These are phyloP conservation scores for Promerops cafer DNA, from an alignment of 2,113 vertebrate species.

Conservation along the genomic window DNA sequence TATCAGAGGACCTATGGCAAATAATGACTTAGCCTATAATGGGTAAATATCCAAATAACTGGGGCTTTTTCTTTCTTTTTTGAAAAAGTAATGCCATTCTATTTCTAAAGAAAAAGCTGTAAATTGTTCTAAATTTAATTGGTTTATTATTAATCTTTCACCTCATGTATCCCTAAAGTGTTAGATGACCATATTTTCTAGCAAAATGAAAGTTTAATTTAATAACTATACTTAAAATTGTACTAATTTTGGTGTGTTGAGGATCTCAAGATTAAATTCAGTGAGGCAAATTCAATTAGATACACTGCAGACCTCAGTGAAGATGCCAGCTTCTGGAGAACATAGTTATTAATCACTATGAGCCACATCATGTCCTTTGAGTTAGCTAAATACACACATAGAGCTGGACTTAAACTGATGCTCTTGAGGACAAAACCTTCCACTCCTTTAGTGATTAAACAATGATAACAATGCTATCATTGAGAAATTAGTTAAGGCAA, in stretches of 20 bases:
- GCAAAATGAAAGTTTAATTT: conserved; percentile 21
- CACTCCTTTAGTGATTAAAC: not conserved
- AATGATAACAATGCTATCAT: not conserved
- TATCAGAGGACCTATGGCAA: not conserved
- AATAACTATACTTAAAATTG: conserved; percentile 26
- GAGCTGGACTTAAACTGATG: not conserved
- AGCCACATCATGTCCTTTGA: conserved; percentile 1
- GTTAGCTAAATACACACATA: conserved; percentile 4
- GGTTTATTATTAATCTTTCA: not conserved
- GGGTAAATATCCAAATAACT: not conserved
- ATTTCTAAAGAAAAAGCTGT: not conserved
- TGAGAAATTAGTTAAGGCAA: not conserved
- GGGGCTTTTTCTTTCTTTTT: not conserved
- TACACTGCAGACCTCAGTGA: not conserved
- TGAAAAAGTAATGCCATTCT: not conserved
- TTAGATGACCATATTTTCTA: not conserved
- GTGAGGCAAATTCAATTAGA: conserved; percentile 19
- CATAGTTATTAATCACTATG: conserved; percentile 9
- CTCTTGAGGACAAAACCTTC: not conserved
- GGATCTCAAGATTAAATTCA: conserved; percentile 41
- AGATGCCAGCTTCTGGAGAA: conserved; percentile 38
- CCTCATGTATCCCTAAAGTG: not conserved
- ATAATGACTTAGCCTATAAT: not conserved
- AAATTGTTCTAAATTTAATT: not conserved
- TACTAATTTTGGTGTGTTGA: conserved; percentile 30